These are phyloP conservation scores for Myiagra hebetior DNA, from an alignment of 2,113 vertebrate genomes.

Conservation along the genomic window DNA sequence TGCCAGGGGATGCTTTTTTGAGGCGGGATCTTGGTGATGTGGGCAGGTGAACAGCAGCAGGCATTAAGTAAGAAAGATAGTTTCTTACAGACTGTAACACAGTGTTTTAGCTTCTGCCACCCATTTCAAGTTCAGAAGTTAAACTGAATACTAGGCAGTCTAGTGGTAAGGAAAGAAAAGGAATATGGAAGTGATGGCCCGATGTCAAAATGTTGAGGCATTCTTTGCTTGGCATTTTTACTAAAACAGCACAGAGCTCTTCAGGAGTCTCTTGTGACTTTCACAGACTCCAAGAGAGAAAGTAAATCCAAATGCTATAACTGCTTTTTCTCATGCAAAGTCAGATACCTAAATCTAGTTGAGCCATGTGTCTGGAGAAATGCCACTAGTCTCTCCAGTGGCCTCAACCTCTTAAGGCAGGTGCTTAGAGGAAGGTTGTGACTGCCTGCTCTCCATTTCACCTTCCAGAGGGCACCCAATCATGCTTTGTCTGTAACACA, in stretches of 20 bases:
- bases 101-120: background rate
- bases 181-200: background rate
- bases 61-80: background rate
- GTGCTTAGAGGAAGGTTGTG: background rate
- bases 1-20: background rate
- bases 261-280: background rate
- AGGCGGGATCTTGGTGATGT: background rate
- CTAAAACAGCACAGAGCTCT: background rate
- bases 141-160: background rate
- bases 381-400: background rate
- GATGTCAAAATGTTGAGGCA: background rate
- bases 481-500: background rate
- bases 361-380: background rate
- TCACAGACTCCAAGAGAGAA: background rate
- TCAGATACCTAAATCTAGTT: background rate
- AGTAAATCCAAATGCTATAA: background rate
- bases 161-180: background rate
- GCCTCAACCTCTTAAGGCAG: background rate
- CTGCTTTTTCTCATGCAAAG: background rate
- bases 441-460: background rate
- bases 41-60: background rate
- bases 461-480: background rate
- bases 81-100: background rate
- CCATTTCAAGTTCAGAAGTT: background rate
- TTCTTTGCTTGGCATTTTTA: background rate